A percentile compares a stretch with the other conserved stretches of the same genome.
Conservation (phyloP, 1,140 invertebrate genomes). For the Drosophila athabasca region DNA sequence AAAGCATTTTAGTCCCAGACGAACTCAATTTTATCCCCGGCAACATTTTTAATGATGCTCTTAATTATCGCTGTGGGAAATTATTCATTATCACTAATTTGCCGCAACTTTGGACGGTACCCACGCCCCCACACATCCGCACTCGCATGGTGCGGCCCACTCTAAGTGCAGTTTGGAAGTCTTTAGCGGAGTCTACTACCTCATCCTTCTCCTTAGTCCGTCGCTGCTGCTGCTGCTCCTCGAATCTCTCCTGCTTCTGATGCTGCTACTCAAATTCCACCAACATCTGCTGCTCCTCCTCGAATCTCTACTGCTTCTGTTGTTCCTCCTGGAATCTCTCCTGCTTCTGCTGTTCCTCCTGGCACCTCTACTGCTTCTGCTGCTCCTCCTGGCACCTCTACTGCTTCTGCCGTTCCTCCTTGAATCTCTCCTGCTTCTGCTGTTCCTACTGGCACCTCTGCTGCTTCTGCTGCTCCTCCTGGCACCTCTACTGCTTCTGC, state of each 20-base stretch:
- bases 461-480: background rate
- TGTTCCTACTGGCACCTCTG: conserved; percentile 2
- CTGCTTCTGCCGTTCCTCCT: no score
- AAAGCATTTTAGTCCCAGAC: conserved; percentile 66
- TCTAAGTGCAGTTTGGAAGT: conserved; percentile 33
- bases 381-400: background rate
- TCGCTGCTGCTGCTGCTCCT: no score
- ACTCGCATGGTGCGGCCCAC: conserved; percentile 22
- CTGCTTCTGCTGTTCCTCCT: no score
- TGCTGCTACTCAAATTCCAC: background rate
- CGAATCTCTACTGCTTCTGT: background rate
- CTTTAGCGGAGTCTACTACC: conserved; percentile 27
- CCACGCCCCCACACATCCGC: conserved; percentile 21
- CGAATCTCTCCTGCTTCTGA: background rate
- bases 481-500: background rate
- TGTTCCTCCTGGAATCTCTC: background rate
- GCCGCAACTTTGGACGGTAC: conserved; percentile 26
- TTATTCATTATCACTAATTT: conserved; percentile 79
- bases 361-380: background rate
- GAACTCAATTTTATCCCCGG: conserved; percentile 55
- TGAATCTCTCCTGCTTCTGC: background rate
- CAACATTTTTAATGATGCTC: conserved; percentile 73
- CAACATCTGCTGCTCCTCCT: background rate
- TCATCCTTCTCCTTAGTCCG: conserved; percentile 12
- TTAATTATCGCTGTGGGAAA: conserved; percentile 72